Evolutionary conservation across 2,113 vertebrate species (phyloP), one percentile per base, ranked within the genome.

Genomic region (Scalopus aquaticus): DNA sequence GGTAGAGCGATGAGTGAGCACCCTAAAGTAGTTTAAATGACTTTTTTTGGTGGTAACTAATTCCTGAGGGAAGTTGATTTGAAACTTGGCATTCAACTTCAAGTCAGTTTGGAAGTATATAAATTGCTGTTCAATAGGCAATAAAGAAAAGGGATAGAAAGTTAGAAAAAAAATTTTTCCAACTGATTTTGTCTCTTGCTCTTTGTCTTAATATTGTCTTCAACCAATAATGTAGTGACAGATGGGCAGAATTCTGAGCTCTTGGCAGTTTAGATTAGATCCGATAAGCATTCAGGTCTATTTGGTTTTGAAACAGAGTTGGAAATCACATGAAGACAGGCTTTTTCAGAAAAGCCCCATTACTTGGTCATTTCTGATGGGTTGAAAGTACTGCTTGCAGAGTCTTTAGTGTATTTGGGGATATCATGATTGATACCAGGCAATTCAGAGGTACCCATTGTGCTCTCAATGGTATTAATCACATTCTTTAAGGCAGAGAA

Each of bases 331-430:
- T 74, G 69, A 95, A 97, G 95, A 88, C 12, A 91, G 74, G 22
- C 24, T 97, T 98, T 97, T 88, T 97, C 64, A 37, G 90, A 91
- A 97, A 91, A 83, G 95, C 67, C 93, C 80, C 84, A 95, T 97
- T 97, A 90, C 69, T 97, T 96, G 78, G 81, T 97, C 42, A 44
- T 88, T 94, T 97, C 97, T 97, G 76, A 96, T 79, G 76, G 79
- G 73, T 73, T 91, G 24, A 79, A 96, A 96, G 88, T 97, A 80
- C 44, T 62, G 13, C n/a, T 95, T 87, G 49, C 94, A 90, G 56
- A 96, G 65, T 58, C 54, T 96, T 96, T 90, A 58, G 97, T 64
- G 65, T 94, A 89, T 93, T 96, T 91, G 93, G 72, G 16, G 51
- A 6, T 85, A 83, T 95, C 0, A 83, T 95, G 83, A 96, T 95